Base-by-base conservation (phyloP, 2,888 invertebrate species). In the Heterodera filipjevi region DNA sequence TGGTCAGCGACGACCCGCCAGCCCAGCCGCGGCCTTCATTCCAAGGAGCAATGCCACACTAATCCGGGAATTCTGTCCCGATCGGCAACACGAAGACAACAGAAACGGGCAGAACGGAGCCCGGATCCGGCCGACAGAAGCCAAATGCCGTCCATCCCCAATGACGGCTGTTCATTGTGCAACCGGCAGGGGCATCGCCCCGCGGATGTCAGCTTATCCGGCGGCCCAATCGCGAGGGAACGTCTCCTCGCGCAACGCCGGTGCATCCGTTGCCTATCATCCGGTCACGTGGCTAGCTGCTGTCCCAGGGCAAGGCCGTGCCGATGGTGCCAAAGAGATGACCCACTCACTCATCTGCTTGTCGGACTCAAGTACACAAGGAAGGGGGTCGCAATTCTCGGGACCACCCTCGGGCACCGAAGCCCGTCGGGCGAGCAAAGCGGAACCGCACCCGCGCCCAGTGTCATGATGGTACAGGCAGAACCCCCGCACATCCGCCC, bases 111-210 rank as follows among this genome's bases (percentile, higher is more conserved):
- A 39, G 39, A 12, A 39, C 12, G 6, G 39, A 12, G 12, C 6
- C 2, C 39, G 39, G 12, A 39, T 12, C 39, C 39, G 2, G 12
- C 39, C 12, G n/a, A 39, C 3, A 71, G n/a, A n/a, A n/a, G n/a
- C n/a, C n/a, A n/a, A n/a, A n/a, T n/a, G n/a, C n/a, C n/a, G n/a
- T n/a, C n/a, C n/a, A n/a, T n/a, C n/a, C n/a, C n/a, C n/a, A n/a
- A n/a, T n/a, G n/a, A 27, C 6, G 71, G 33, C 6, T 71, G 71
- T 53, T 71, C 71, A 14, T 14, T 71, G 3, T 71, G 71, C 53
- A 3, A 22, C 8, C 3, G 8, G 6, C 0, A 1, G 10, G 71
- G 71, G 16, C 71, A 71, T 5, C 22, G 30, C 3, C 71, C 71
- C 2, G 71, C 35, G 16, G 8, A 1, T 71, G 71, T 22, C 71